Base-by-base conservation (phyloP, 2,888 invertebrate genomes). In the Tuberolachnus salignus region DNA sequence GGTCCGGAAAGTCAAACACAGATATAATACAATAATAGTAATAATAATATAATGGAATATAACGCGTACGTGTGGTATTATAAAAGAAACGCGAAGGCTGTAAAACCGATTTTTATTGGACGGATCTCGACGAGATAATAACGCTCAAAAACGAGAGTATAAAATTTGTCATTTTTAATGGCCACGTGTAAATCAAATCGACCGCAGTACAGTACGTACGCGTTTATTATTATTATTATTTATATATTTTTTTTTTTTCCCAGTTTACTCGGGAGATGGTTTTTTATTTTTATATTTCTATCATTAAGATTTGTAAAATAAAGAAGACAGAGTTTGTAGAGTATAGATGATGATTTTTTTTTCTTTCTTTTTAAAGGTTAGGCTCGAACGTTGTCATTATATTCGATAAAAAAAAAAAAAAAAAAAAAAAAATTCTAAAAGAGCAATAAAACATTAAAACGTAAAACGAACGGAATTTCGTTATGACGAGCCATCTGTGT, bases 121-220 rank as follows among this genome's bases (percentile, higher is more conserved):
- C 55, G 64, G 74, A 66, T 74, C 64, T 66, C 42, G 64, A 66
- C 44, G 74, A 34, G 34, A 73, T 73, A 61, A 51, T 63, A 46
- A 34, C 19, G 3, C 61, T 73, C 44, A 23, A 64, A 74, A 74
- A 74, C 74, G 74, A 74, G 53, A 66, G 64, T 55, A 74, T 74
- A 64, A 74, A 74, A 74, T 74, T 74, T 66, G 74, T 74, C 74
- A 74, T 74, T 74, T 74, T 74, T 74, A 74, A 74, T 74, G 64
- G 64, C 44, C 51, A 21, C 51, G 21, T 34, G 51, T 73, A 73
- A 63, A 63, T 61, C 61, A 51, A 63, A 34, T 34, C 34, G 34
- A 34, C 34, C 21, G 9, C 21, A 34, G 34, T 34, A 34, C 34
- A 4, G 34, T 34, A 34, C 34, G 3, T 21, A 21, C 2, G 11